Conservation (phyloP, 2,797 vertebrate genomes). For the Chrosomus eos region DNA sequence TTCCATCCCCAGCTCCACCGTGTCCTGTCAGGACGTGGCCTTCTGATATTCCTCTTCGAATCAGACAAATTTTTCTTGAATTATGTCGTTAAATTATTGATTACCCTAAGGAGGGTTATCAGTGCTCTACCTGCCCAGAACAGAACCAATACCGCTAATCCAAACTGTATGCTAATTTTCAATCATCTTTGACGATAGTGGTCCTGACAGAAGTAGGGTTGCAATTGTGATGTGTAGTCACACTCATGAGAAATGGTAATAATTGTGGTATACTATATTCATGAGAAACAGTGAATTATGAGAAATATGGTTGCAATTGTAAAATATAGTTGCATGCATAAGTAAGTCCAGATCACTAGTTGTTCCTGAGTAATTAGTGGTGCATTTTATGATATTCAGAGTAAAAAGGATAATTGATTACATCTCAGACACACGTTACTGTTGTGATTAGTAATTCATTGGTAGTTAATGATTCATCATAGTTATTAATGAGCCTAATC, state of each 20-base stretch:
- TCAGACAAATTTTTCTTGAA: no score
- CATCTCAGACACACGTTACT: not conserved
- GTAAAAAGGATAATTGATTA: not conserved
- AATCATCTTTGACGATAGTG: no score
- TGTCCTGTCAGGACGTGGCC: no score
- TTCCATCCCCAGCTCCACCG: no score
- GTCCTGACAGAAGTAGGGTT: no score
- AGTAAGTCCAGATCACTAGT: not conserved
- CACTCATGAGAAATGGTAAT: not conserved
- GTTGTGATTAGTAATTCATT: not conserved
- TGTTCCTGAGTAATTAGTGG: not conserved
- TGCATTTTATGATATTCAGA: not conserved
- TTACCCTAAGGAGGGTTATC: no score
- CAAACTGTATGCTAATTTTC: no score
- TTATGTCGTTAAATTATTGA: no score
- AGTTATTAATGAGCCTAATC: not conserved
- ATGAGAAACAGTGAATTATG: not conserved
- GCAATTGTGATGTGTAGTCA: no score
- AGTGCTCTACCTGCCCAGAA: no score
- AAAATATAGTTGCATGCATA: not conserved
- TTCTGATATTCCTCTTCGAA: no score
- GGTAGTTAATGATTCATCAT: not conserved
- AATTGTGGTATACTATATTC: not conserved
- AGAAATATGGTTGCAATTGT: not conserved
- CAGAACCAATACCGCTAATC: no score